Conservation (phyloP, 2,888 invertebrate species). For the Ischnura elegans region DNA sequence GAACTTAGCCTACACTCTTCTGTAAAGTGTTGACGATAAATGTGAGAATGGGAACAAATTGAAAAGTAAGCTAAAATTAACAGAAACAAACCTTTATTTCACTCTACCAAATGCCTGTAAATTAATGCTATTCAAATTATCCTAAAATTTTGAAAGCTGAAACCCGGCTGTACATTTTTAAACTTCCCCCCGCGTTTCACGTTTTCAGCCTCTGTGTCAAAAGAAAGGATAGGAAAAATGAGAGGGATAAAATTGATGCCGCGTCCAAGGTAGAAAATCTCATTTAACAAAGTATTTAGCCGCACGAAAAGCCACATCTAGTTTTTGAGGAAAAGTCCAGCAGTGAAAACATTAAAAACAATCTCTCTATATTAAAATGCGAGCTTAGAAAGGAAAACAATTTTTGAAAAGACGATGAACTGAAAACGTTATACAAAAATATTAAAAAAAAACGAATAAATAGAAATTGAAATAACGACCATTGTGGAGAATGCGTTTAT, state of each 20-base stretch:
- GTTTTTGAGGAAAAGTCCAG: background rate
- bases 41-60: too few species aligned
- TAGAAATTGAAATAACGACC: slow-evolving; percentile 35
- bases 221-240: background rate
- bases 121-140: too few species aligned
- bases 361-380: background rate
- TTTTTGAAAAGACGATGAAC: background rate
- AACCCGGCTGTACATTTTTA: too few species aligned
- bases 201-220: too few species aligned
- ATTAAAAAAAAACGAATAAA: background rate
- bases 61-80: too few species aligned
- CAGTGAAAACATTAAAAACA: background rate
- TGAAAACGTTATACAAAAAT: slow-evolving; percentile 2
- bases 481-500: slow-evolving; percentile 34
- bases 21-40: too few species aligned
- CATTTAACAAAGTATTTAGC: background rate
- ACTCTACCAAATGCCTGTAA: too few species aligned
- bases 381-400: background rate
- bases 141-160: too few species aligned
- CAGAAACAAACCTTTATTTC: too few species aligned
- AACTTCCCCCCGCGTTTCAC: too few species aligned
- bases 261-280: background rate
- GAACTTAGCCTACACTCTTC: too few species aligned
- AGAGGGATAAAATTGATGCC: background rate
- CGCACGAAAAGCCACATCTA: background rate